These are phyloP conservation scores for Brachionus calyciflorus DNA, from an alignment of 1,140 invertebrate species.

Conservation along the genomic window DNA sequence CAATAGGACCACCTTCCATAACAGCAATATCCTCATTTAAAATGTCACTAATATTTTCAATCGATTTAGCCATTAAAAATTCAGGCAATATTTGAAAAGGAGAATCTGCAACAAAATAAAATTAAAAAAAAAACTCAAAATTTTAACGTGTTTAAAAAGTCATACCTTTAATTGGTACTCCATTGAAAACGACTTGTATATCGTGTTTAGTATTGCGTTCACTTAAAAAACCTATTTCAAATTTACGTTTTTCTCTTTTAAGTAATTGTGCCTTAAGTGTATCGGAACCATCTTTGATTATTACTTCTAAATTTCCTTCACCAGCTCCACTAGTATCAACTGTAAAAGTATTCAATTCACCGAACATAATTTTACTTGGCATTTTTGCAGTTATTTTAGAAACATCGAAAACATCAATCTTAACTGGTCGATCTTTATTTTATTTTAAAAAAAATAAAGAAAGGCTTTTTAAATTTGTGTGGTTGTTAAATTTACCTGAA, in stretches of 20 bases:
- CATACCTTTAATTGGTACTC: conserved; percentile 12
- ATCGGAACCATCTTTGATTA: conserved; percentile 14
- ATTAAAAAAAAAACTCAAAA: background rate
- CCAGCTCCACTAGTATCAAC: conserved; percentile 42
- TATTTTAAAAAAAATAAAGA: background rate
- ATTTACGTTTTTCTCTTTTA: conserved; percentile 20
- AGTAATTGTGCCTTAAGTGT: conserved; percentile 32
- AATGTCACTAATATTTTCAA: background rate
- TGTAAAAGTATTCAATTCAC: conserved; percentile 34
- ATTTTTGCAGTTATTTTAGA: background rate
- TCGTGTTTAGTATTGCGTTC: background rate
- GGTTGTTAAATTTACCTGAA: conserved; percentile 29
- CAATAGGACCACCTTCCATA: conserved; percentile 27
- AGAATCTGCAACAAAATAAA: background rate
- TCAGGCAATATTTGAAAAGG: conserved; percentile 1
- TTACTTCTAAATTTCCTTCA: conserved; percentile 44
- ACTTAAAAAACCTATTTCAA: conserved; percentile 35
- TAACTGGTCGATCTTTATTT: background rate
- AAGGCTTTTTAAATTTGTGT: background rate
- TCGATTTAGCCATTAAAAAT: background rate
- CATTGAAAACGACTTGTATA: conserved; percentile 33
- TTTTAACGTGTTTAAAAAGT: background rate
- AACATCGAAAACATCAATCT: conserved; percentile 24
- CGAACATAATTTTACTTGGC: conserved; percentile 12
- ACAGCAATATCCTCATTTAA: background rate